Evolutionary conservation across 2,888 invertebrate genomes (phyloP), one percentile per base, ranked within the genome.

Genomic region (Orthosia cruda): DNA sequence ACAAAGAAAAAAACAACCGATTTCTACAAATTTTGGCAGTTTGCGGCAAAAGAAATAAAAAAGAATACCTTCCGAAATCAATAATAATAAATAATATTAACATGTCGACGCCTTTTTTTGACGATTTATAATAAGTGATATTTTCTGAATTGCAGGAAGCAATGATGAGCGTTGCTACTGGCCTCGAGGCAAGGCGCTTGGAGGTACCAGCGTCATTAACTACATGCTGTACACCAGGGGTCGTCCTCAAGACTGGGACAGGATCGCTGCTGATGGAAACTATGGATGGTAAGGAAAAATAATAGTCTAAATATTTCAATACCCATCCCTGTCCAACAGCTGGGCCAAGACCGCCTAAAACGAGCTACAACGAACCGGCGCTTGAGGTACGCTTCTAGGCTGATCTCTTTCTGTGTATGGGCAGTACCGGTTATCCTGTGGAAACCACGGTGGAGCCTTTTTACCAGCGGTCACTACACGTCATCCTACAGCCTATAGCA

Each of bases 221-320:
- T 98, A 98, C 89, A 98, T 99, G 98, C 95, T 98, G 2, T 99
- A 99, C 92, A 97, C 98, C 0, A 97, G 99, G 54, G 99, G 99
- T 0, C 97, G 98, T 59, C 97, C 97, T 20, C 92, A 94, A 57
- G 98, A 98, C 93, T 98, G 97, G 95, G 97, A 98, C 88, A 93
- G 96, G 49, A 98, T 98, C 97, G 97, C 97, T 20, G 94, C 93
- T 3, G 95, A 97, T 80, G 98, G 98, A 3, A 98, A 98, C 89
- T 94, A 96, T 40, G 98, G 98, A 62, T 98, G 98, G 98, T 97
- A 88, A 89, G 85, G 32, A 62, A 45, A 50, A 32, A 59, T n/a
- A 11, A 13, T 20, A 54, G 54, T 20, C 2, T 11, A 7, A 1
- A 32, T 54, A 4, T 20, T 23, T 55, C 18, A 16, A 32, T 9